Evolutionary conservation across 2,113 vertebrate genomes (phyloP), one percentile per base, ranked within the genome.

Genomic region (Anguilla japonica): DNA sequence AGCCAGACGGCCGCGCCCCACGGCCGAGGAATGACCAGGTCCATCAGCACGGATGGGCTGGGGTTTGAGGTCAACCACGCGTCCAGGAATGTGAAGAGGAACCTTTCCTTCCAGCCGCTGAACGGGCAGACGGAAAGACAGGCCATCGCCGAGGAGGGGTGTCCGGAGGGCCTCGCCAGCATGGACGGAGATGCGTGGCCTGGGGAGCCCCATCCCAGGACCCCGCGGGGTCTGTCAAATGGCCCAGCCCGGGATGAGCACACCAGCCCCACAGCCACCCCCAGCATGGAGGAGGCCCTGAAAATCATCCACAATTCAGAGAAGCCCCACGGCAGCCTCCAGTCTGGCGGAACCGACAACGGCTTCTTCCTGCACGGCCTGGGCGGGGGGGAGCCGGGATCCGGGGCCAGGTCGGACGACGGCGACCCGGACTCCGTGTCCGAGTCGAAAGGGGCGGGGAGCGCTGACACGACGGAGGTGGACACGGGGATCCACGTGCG

Each of bases 401-500:
- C 94, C 34, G 93, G 94, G 80, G 78, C 94, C 60, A 94, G 93
- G 63, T 89, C 93, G 29, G 91, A 90, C 75, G 91, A 94, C 39
- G 87, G 90, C 15, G 85, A 87, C 78, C 87, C 94, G 84, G 96
- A 98, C 85, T 93, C 95, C 0, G 83, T 97, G 56, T 96, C 95
- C 79, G 97, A 98, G 88, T 91, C 94, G 29, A 97, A 97, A 93
- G 96, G 94, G 71, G 89, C 93, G 89, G 88, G 94, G 26, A 98
- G 97, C 90, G 95, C 97, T 9, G 97, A 99, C 91, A 97, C 93
- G 80, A 97, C 97, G 1, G 98, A 99, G 91, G 96, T 97, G 7
- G 98, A 99, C 91, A 99, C 98, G 0, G 98, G 98, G 86, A 97
- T 99, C 90, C 97, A 99, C 16, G 96, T 99, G 83, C 96, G 93